Conservation (phyloP, 2,888 invertebrate genomes). For the Steromphala cineraria region DNA sequence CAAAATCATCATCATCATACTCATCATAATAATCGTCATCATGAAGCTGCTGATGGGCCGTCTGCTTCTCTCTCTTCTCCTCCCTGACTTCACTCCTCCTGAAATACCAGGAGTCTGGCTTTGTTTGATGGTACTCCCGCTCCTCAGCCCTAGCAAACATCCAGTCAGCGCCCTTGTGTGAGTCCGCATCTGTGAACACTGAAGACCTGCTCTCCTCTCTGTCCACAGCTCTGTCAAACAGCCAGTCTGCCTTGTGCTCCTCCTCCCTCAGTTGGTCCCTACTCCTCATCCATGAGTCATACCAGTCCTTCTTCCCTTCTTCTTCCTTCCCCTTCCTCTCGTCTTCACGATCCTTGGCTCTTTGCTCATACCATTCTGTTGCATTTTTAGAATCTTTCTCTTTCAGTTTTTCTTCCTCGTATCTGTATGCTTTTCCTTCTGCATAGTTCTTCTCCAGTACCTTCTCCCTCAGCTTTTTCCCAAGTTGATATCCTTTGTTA, state of each 20-base stretch:
- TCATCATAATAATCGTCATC: not conserved
- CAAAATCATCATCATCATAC: not conserved
- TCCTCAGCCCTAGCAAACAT: not conserved
- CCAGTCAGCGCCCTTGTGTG: not conserved
- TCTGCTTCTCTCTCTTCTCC: not conserved
- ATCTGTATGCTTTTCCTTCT: not conserved
- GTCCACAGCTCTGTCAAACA: slow-evolving; percentile 20
- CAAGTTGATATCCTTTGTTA: not conserved
- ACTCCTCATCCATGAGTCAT: not conserved
- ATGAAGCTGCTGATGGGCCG: not conserved
- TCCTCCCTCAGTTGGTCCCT: not conserved
- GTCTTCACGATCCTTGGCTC: not conserved
- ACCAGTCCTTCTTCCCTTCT: not conserved
- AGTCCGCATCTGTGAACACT: not conserved
- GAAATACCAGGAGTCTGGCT: not conserved
- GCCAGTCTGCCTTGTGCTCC: slow-evolving; percentile 18
- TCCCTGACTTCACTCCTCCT: not conserved
- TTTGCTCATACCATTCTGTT: slow-evolving; percentile 9
- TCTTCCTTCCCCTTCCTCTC: not conserved
- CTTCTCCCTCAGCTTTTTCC: not conserved
- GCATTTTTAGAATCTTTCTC: not conserved
- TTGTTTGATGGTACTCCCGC: not conserved
- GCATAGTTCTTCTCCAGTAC: not conserved
- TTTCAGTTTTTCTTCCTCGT: not conserved
- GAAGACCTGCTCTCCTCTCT: not conserved